These are phyloP conservation scores for Plagodis pulveraria DNA, from an alignment of 2,888 invertebrate genomes.

Conservation along the genomic window DNA sequence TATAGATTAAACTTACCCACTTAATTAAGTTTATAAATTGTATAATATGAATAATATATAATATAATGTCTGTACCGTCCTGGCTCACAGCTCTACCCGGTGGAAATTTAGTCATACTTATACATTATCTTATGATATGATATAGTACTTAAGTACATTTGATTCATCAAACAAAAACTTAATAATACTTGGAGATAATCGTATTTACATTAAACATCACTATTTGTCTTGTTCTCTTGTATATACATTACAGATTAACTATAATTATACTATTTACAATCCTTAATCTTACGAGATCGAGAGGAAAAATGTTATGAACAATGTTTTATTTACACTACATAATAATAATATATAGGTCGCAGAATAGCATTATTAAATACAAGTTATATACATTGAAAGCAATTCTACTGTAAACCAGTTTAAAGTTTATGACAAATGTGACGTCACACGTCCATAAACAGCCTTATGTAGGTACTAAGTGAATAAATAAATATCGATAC, in stretches of 20 bases:
- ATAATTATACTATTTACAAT: conserved; percentile 16
- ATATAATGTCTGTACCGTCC: conserved; percentile 55
- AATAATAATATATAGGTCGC: neutral
- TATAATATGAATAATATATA: too few relatives aligned
- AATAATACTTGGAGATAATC: conserved; percentile 45
- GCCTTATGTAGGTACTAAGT: conserved; percentile 32
- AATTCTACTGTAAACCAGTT: conserved; percentile 24
- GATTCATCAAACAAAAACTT: conserved; percentile 39
- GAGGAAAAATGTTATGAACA: conserved; percentile 21
- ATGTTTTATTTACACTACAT: conserved; percentile 11
- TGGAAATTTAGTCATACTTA: conserved; percentile 37
- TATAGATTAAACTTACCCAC: too few relatives aligned
- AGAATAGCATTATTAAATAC: conserved; percentile 2
- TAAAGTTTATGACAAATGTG: conserved; percentile 30
- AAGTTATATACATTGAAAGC: conserved; percentile 35
- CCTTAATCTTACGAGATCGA: conserved; percentile 22
- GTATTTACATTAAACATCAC: conserved; percentile 61
- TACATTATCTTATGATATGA: conserved; percentile 3
- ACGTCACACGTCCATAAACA: conserved; percentile 37
- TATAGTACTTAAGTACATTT: conserved; percentile 16
- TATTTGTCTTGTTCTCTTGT: conserved; percentile 39
- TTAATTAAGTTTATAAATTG: too few relatives aligned
- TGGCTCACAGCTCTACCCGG: conserved; percentile 70
- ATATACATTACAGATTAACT: conserved; percentile 26
- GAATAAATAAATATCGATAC: conserved; percentile 1